phyloP scores from a whole-genome alignment of 1,140 invertebrate species.

The Bombyx mandarina region DNA sequence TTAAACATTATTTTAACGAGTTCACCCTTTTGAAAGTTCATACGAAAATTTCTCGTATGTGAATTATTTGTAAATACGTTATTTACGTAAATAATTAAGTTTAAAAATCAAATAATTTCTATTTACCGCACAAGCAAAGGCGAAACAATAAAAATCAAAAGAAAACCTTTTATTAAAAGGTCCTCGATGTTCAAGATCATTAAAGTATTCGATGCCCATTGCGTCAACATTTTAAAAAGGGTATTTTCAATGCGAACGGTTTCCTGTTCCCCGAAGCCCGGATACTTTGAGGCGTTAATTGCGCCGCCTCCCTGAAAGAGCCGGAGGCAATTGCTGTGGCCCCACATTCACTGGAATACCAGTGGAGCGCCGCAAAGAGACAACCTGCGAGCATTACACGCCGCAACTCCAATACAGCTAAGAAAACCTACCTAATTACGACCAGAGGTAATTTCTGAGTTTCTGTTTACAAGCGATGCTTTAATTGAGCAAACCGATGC shows the following conservation, averaged over 20 bases:
- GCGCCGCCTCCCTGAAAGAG: constrained; percentile 13
- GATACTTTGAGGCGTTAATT: constrained; percentile 21
- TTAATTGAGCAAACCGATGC: constrained; percentile 1
- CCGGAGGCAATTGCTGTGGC: constrained; percentile 16
- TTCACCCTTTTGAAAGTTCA: too few species aligned
- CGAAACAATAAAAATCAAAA: too few species aligned
- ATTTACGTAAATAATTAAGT: too few species aligned
- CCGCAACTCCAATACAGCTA: constrained; percentile 15
- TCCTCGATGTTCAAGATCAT: not conserved
- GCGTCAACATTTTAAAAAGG: constrained; percentile 7
- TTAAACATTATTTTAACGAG: constrained; percentile 1
- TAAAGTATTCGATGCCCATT: not conserved
- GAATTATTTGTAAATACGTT: too few species aligned
- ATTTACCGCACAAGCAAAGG: too few species aligned
- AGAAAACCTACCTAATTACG: constrained; percentile 15
- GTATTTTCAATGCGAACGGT: constrained; percentile 9
- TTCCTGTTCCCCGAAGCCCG: constrained; percentile 6
- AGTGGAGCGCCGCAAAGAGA: constrained; percentile 14
- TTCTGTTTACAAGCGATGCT: constrained; percentile 2
- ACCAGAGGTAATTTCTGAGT: constrained; percentile 6
- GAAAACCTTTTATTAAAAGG: too few species aligned
- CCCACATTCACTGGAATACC: constrained; percentile 17
- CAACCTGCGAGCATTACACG: constrained; percentile 11
- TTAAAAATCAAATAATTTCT: too few species aligned
- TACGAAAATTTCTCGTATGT: too few species aligned